Percentiles rank a stretch among this genome's conserved stretches.
These are phyloP conservation scores for Deilephila porcellus DNA, from an alignment of 2,888 invertebrate species.

Conservation along the genomic window DNA sequence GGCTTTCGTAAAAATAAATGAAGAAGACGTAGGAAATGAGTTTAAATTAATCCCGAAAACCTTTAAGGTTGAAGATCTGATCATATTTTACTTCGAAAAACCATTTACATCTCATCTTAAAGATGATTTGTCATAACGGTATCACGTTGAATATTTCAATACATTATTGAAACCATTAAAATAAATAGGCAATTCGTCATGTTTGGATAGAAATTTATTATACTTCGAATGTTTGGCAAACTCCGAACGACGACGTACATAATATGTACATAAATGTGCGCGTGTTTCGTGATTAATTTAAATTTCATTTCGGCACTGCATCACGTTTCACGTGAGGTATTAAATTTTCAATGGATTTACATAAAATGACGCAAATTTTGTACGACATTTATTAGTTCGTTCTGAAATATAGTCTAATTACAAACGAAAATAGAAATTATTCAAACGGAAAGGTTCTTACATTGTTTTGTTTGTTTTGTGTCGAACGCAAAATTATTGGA, in stretches of 20 bases:
- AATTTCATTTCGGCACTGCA: constrained; percentile 1
- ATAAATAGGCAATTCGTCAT: constrained; percentile 4
- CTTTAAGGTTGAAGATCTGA: too few species aligned
- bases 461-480: background rate
- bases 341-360: background rate
- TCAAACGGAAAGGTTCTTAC: background rate
- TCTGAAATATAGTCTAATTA: constrained; percentile 16
- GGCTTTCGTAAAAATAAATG: background rate
- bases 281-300: background rate
- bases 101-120: too few species aligned
- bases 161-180: constrained; percentile 1
- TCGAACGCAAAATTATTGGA: background rate
- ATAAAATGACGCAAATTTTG: background rate
- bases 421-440: background rate
- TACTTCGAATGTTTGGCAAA: background rate
- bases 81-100: too few species aligned
- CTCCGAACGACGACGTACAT: background rate
- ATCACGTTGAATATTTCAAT: background rate
- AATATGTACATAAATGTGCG: background rate
- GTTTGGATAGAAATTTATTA: background rate
- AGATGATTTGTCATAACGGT: background rate
- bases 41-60: too few species aligned
- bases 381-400: background rate
- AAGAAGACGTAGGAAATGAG: too few species aligned
- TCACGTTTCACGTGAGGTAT: constrained; percentile 12